Percentiles rank a stretch among this genome's conserved stretches.
These are phyloP conservation scores for Numida meleagris DNA, from an alignment of 2,113 vertebrate species.

Conservation along the genomic window DNA sequence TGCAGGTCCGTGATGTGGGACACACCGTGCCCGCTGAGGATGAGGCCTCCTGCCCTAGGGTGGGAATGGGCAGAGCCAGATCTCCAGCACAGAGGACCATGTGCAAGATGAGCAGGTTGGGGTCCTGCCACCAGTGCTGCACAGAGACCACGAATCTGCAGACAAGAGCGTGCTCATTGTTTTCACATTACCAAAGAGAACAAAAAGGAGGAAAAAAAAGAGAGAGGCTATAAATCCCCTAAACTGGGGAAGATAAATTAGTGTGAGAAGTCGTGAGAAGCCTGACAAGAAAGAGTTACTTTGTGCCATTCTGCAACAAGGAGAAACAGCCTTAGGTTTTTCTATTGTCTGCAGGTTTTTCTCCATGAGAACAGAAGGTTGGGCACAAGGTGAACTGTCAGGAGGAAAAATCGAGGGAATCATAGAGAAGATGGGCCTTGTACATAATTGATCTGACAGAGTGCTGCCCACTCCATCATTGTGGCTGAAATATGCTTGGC, in stretches of 20 bases:
- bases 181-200: not conserved
- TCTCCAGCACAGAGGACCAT: not conserved
- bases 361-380: conserved; percentile 75
- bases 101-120: not conserved
- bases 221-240: conserved; percentile 16
- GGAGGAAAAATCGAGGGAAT: conserved; percentile 76
- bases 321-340: conserved; percentile 54
- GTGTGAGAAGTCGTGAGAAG: conserved; percentile 19
- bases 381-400: conserved; percentile 77
- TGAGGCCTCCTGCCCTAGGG: not conserved
- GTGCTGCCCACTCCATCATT: conserved; percentile 68
- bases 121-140: not conserved
- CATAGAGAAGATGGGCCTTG: conserved; percentile 72
- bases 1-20: not conserved
- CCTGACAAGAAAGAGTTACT: conserved; percentile 68
- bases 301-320: not conserved
- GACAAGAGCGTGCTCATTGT: not conserved
- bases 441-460: conserved; percentile 83
- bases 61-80: not conserved
- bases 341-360: conserved; percentile 70
- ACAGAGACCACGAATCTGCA: not conserved
- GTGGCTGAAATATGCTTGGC: conserved; percentile 68
- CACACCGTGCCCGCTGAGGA: rapidly evolving
- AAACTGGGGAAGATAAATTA: conserved; percentile 29
- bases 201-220: not conserved